Evolutionary conservation across 1,140 invertebrate species (phyloP).

Genomic region (Bombyx mori): DNA sequence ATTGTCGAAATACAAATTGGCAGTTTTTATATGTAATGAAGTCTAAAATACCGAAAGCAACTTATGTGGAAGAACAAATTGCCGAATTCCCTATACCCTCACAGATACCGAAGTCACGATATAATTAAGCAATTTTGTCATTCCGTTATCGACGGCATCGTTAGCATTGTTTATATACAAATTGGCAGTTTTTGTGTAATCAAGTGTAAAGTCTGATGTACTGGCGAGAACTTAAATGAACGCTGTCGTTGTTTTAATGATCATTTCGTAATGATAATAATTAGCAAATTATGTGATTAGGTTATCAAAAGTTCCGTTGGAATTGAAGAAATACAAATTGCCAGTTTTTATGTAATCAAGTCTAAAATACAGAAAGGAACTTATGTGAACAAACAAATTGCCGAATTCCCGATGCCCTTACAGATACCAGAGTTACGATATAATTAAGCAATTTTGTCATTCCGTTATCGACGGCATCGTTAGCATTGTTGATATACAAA

Average conservation of each 20-base stretch:
- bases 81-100: background rate
- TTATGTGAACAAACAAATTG: background rate
- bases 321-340: constrained; percentile 19
- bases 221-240: constrained; percentile 2
- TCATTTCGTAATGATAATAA: background rate
- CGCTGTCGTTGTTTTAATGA: no score
- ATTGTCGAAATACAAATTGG: constrained; percentile 19
- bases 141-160: constrained; percentile 6
- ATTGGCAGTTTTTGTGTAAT: constrained; percentile 21
- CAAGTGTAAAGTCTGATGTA: constrained; percentile 9
- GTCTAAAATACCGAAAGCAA: constrained; percentile 6
- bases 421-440: background rate
- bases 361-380: constrained; percentile 5
- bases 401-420: background rate
- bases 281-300: constrained; percentile 5
- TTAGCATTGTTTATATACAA: constrained; percentile 16
- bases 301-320: constrained; percentile 4
- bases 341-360: constrained; percentile 18
- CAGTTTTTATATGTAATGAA: constrained; percentile 17
- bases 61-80: background rate
- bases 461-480: constrained; percentile 5
- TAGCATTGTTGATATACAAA: constrained; percentile 17
- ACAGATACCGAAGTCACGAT: background rate
- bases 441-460: constrained; percentile 14
- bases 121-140: constrained; percentile 14